Base-by-base conservation (phyloP, 2,888 invertebrate species). In the Patella ulyssiponensis region DNA sequence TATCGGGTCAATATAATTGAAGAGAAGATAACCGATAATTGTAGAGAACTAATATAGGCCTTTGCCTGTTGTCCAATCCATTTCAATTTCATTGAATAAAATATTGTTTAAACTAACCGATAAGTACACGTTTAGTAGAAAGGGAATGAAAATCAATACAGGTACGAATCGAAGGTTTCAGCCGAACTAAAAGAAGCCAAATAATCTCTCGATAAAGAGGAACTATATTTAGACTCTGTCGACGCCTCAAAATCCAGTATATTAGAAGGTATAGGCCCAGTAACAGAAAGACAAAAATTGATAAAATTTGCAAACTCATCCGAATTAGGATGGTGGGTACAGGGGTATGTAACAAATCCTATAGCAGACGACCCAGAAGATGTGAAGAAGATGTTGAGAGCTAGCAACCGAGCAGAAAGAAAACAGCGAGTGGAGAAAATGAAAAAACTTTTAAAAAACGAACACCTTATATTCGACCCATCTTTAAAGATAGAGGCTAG, bases 101-200 rank as follows among this genome's bases (percentile, higher is more conserved):
- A n/a, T n/a, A n/a, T n/a, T n/a, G n/a, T n/a, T n/a, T n/a, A n/a
- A n/a, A 71, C 44, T 74, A 71, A 7, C 44, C 71, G 73, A 75
- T 33, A 9, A 51, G 69, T 71, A 70, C 58, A 70, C 64, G 44
- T 79, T 79, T 71, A 70, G 76, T 12, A 58, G 69, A 51, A 71
- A 76, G 71, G 74, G 74, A 71, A 79, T 69, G 72, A 79, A 23
- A 72, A 77, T 58, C 77, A 74, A 27, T 58, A 69, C 54, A 74
- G 27, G n/a, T 69, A 71, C 33, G 64, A 53, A 23, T 69, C 73
- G 15, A 69, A 64, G n/a, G 76, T 79, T 11, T 69, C 76, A 9
- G 44, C 76, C 2, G 73, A 79, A 51, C n/a, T 79, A 56, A 11
- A 72, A 14, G 73, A 79, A 3, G 71, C 79, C 54, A 73, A 72